Base-by-base conservation (phyloP, 1,140 invertebrate genomes). In the Oscheius sp. region DNA sequence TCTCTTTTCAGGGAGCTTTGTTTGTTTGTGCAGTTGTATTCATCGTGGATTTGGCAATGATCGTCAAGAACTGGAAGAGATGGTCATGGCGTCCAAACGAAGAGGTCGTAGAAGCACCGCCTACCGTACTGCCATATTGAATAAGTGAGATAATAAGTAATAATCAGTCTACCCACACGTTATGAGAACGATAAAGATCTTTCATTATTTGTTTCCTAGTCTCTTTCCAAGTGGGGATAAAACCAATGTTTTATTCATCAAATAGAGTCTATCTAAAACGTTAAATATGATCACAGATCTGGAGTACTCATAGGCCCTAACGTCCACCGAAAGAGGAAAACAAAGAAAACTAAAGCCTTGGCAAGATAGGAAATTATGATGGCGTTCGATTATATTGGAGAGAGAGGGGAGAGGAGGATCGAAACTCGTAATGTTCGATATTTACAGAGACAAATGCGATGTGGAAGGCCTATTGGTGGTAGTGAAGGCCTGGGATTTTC, bases 311-410 rank as follows among this genome's bases (percentile, higher is more conserved):
- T 10, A 42, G 10, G 38, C 10, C n/a, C 10, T n/a, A 10, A 42
- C 38, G 38, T 10, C n/a, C n/a, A 42, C 38, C 10, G 10, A 10
- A 10, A 42, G 38, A 42, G n/a, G 38, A 42, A 26, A 55, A 23
- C 15, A 23, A 26, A 55, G 23, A 23, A 23, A 55, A 13, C 49
- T 55, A 55, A 55, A 55, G 49, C 49, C 49, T 55, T 55, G 49
- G 49, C 49, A 55, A 55, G 49, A 55, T 55, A 55, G 49, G 15
- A 7, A 55, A 55, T 55, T 55, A 55, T 55, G 49, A 55, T 55
- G 49, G 49, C 49, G 38, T n/a, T 42, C 38, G 38, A 42, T n/a
- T 42, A 55, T 20, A 55, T 20, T 13, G 7, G 23, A 13, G 23
- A 55, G n/a, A n/a, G n/a, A n/a, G n/a, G n/a, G n/a, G n/a, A 55